phyloP scores from a whole-genome alignment of 2,888 invertebrate species.

The Osmoderma eremita region DNA sequence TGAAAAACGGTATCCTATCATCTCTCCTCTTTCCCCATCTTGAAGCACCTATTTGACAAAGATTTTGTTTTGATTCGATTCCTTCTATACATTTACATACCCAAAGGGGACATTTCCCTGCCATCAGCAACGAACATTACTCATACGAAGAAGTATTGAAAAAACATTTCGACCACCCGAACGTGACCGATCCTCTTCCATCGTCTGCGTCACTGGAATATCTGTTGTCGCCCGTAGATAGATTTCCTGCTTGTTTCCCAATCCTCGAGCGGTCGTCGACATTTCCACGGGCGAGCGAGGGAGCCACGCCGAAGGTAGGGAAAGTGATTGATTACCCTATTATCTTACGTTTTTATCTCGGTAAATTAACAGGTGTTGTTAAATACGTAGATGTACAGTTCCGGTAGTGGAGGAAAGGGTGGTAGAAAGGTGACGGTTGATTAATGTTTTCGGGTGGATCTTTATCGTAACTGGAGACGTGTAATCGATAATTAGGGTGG shows the following conservation, averaged over 20 bases:
- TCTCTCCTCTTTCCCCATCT: constrained; percentile 3
- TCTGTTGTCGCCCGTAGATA: background rate
- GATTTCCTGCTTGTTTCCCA: background rate
- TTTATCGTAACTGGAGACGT: too few relatives aligned
- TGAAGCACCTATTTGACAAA: constrained; percentile 12
- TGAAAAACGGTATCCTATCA: too few relatives aligned
- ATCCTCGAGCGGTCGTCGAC: constrained; percentile 3
- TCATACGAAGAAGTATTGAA: background rate
- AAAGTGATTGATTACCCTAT: constrained; percentile 40
- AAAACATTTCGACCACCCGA: constrained; percentile 17
- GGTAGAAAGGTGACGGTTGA: background rate
- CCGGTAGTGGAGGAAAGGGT: background rate
- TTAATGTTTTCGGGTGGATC: constrained; percentile 12
- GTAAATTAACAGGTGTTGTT: constrained; percentile 40
- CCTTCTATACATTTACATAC: constrained; percentile 31
- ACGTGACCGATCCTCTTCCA: constrained; percentile 19
- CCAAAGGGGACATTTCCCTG: constrained; percentile 12
- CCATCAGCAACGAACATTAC: background rate
- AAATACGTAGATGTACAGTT: constrained; percentile 20
- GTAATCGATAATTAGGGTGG: too few relatives aligned
- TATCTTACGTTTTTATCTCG: constrained; percentile 40
- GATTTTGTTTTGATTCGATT: constrained; percentile 35
- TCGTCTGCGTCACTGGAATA: background rate
- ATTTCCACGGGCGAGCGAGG: background rate
- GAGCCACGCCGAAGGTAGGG: background rate